phyloP scores from a whole-genome alignment of 2,113 vertebrate genomes.

The Phoenicopterus ruber region DNA sequence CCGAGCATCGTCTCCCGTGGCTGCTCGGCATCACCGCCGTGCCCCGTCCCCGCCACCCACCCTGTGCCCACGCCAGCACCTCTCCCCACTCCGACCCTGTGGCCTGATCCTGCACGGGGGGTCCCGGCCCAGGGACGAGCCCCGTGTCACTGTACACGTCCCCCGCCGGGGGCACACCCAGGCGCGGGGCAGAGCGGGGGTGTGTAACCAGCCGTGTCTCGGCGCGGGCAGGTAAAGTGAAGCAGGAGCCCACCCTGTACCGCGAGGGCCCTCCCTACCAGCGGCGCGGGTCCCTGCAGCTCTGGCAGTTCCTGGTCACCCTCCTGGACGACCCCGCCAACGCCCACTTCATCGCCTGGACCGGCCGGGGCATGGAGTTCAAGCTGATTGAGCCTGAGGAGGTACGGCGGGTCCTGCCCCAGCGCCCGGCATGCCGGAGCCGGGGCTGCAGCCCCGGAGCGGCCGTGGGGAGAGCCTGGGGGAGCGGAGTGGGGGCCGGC shows the following conservation, averaged over 20 bases:
- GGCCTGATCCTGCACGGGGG: background rate
- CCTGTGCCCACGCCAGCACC: background rate
- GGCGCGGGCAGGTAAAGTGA: slow-evolving; percentile 83
- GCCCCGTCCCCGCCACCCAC: background rate
- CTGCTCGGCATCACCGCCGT: fast-evolving
- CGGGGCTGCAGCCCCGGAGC: background rate
- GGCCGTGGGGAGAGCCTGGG: background rate
- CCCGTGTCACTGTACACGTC: fast-evolving
- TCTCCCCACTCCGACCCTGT: background rate
- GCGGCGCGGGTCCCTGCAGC: slow-evolving; percentile 92
- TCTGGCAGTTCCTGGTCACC: slow-evolving; percentile 97
- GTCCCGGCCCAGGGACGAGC: fast-evolving
- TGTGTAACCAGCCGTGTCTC: background rate
- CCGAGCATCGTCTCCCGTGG: fast-evolving
- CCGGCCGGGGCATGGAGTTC: slow-evolving; percentile 96
- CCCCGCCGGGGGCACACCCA: too few relatives aligned
- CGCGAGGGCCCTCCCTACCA: slow-evolving; percentile 93
- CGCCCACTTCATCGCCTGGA: slow-evolving; percentile 96
- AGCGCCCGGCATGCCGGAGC: fast-evolving
- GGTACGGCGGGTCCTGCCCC: slow-evolving; percentile 56
- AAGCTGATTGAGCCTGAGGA: slow-evolving; percentile 96
- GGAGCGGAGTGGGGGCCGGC: fast-evolving
- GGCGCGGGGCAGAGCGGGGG: background rate
- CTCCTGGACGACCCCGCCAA: slow-evolving; percentile 94
- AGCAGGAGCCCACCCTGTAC: slow-evolving; percentile 89